Percentiles rank a stretch among this genome's conserved stretches.
phyloP scores from a whole-genome alignment of 2,113 vertebrate genomes.

The Brachyhypopomus gauderio region DNA sequence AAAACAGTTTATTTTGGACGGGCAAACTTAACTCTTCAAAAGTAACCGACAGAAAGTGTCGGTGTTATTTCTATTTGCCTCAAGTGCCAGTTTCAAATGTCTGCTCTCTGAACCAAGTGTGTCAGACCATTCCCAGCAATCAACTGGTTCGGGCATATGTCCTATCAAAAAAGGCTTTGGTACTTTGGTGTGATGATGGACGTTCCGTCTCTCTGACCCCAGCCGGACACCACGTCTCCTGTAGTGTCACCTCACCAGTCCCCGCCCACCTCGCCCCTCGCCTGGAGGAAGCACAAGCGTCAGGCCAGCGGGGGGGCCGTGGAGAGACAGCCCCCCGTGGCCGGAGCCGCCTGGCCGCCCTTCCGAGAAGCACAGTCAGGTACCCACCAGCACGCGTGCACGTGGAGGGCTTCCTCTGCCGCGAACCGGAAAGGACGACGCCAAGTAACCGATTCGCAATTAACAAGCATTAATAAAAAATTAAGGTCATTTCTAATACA shows the following conservation, averaged over 20 bases:
- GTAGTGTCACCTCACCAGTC: slow-evolving; percentile 96
- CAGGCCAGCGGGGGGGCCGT: slow-evolving; percentile 90
- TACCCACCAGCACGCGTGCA: slow-evolving; percentile 58
- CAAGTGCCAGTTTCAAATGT: background rate
- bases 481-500: too few relatives aligned
- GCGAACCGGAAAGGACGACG: too few relatives aligned
- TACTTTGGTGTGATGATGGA: background rate
- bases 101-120: background rate
- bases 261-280: slow-evolving; percentile 88
- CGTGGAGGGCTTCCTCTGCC: too few relatives aligned
- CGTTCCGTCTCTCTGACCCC: slow-evolving; percentile 21
- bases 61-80: background rate
- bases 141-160: background rate
- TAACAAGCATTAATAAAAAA: too few relatives aligned
- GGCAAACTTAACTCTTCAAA: background rate
- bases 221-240: slow-evolving; percentile 91
- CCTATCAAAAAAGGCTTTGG: background rate
- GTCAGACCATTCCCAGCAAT: background rate
- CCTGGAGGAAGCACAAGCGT: slow-evolving; percentile 95
- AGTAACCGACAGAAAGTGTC: background rate
- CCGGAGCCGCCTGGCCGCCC: slow-evolving; percentile 88
- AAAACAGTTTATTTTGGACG: background rate
- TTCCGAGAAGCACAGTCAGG: slow-evolving; percentile 91
- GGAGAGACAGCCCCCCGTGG: slow-evolving; percentile 80
- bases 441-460: too few relatives aligned